Evolutionary conservation across 1,140 invertebrate genomes (phyloP), one percentile per base, ranked within the genome.

Genomic region (Listronotus oregonensis): DNA sequence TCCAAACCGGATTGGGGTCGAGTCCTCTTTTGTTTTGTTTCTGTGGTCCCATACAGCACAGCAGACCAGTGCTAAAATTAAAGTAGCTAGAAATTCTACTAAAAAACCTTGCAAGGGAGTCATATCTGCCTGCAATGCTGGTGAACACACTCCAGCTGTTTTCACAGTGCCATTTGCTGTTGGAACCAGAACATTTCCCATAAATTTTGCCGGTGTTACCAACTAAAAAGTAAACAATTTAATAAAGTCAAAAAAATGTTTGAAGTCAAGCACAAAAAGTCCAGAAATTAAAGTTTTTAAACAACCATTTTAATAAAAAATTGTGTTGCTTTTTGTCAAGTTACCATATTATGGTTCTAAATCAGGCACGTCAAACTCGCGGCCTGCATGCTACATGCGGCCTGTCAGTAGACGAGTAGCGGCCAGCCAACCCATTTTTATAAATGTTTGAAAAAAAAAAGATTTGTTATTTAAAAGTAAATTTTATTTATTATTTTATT

Each of bases 41-140:
- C 86, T 79, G 6, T 78, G 73, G 75, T 90, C 88, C 85, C 86
- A 87, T 21, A 86, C 77, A 1, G 82, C 82, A 71, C 88, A 89
- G 58, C 85, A 85, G 27, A 89, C 78, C 6, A 90, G 77, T 1
- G 86, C 79, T 6, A 91, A 73, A 5, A 88, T 79, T 2, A 75
- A 50, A 0, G 87, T 87, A 0, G 83, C 82, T 0, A 87, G 69
- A 37, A 85, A 82, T 73, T 90, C 89, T 9, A 85, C 79, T 5
- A 81, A 62, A 15, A 88, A 73, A 80, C 86, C 76, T 84, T 83
- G 31, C 61, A 50, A 0, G 0, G 65, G 57, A 9, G 61, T 62
- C 14, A 77, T 39, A 14, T 59, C 44, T 0, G 40, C 21, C 32
- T 71, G 64, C 0, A 76, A 11, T 4, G 8, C 47, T 18, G 75